Base-by-base conservation (phyloP, 2,797 vertebrate genomes). In the Chiloscyllium punctatum region DNA sequence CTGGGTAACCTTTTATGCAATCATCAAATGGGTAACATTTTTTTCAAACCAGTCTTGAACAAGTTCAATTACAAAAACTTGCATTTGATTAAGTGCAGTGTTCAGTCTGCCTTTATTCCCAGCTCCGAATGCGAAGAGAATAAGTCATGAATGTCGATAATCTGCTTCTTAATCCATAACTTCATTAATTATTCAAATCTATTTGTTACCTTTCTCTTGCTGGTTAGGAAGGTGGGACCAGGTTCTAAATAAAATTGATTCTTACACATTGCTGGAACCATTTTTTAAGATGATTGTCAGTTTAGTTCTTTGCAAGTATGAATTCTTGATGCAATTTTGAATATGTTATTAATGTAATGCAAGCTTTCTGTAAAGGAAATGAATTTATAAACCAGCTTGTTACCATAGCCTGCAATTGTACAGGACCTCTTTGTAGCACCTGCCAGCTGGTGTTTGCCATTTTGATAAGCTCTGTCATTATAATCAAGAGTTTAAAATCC, bases 381-480 rank as follows among this genome's bases (percentile, higher is more conserved):
- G 71, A 30, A 48, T 95, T 74, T 30, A 77, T 72, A 57, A 77
- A 77, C 94, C 8, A 57, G 71, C 13, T 27, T 77, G 94, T 74
- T 74, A n/a, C 48, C 25, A 27, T 2, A 33, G 71, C 71, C 48
- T 77, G 48, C 48, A 74, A 95, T 74, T 13, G 27, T 30, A n/a
- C 71, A 53, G 13, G 42, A 53, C 30, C 48, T 51, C 71, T 91
- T 91, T 95, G 27, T 51, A 72, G 94, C 71, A 74, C 69, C 69
- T 74, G 94, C 94, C 48, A 77, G 94, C 71, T 95, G 94, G 71
- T 77, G 48, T 57, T 72, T 74, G 71, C 69, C 71, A 53, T 95
- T 95, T 95, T 53, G 33, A 57, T 95, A 74, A 33, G 48, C 69
- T 92, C 94, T 95, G 94, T 72, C 71, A 74, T 94, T 95, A 95